A percentile compares a stretch with the other conserved stretches of the same genome.
Evolutionary conservation across 2,113 vertebrate species (phyloP).

Genomic region (Sus scrofa): DNA sequence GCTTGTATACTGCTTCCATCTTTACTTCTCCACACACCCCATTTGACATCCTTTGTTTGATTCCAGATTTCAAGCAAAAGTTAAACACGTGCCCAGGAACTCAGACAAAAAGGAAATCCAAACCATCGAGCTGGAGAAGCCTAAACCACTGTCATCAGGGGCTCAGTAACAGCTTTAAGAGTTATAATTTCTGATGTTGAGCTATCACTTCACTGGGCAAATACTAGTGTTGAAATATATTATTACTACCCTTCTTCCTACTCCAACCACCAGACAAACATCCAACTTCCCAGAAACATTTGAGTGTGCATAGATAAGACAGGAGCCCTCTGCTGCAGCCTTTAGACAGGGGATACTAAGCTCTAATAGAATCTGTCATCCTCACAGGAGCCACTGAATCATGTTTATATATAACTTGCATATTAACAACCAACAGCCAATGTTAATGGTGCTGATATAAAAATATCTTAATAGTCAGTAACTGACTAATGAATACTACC

Average conservation of each 20-base stretch:
- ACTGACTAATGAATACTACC: slow-evolving; percentile 90
- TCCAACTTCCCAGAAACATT: slow-evolving; percentile 78
- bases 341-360: slow-evolving; percentile 65
- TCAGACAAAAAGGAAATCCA: slow-evolving; percentile 58
- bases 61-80: slow-evolving; percentile 61
- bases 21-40: background rate
- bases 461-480: slow-evolving; percentile 91
- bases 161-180: slow-evolving; percentile 54
- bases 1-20: background rate
- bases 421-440: slow-evolving; percentile 89
- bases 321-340: slow-evolving; percentile 41
- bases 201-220: slow-evolving; percentile 71
- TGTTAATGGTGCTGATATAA: slow-evolving; percentile 88
- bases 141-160: slow-evolving; percentile 70
- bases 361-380: slow-evolving; percentile 77
- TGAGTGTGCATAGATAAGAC: slow-evolving; percentile 58
- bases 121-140: slow-evolving; percentile 42
- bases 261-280: slow-evolving; percentile 64
- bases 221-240: slow-evolving; percentile 73
- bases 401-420: slow-evolving; percentile 87
- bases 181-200: slow-evolving; percentile 74
- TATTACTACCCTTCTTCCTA: slow-evolving; percentile 75
- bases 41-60: slow-evolving; percentile 62
- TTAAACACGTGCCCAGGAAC: background rate
- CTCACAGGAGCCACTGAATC: slow-evolving; percentile 82